Percentiles rank a stretch among this genome's conserved stretches.
Evolutionary conservation across 2,888 invertebrate genomes (phyloP).

Genomic region (Andricus curvator): DNA sequence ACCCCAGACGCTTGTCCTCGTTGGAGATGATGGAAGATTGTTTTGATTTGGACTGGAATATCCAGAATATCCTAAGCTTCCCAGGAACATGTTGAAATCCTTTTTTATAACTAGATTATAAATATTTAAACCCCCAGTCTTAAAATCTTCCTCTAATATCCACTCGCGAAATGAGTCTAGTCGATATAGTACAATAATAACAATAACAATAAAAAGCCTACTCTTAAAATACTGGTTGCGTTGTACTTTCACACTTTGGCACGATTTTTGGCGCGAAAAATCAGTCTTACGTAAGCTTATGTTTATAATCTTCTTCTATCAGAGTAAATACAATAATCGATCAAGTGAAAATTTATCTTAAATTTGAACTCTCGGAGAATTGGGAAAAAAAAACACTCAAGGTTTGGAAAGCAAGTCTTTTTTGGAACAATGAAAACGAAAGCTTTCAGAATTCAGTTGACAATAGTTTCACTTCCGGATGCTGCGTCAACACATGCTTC

Average conservation of each 20-base stretch:
- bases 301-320: constrained; percentile 22
- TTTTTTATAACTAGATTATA: constrained; percentile 33
- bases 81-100: constrained; percentile 69
- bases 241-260: constrained; percentile 62
- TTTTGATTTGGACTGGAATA: constrained; percentile 67
- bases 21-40: constrained; percentile 69
- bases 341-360: neutral
- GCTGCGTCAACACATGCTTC: constrained; percentile 10
- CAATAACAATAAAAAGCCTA: constrained; percentile 1
- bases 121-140: neutral
- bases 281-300: constrained; percentile 50
- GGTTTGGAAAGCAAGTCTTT: neutral
- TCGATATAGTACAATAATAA: neutral
- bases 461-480: constrained; percentile 5
- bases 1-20: constrained; percentile 69
- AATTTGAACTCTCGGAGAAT: neutral
- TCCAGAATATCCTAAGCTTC: constrained; percentile 69
- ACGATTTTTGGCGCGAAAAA: constrained; percentile 57
- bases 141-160: neutral
- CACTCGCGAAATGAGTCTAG: constrained; percentile 19
- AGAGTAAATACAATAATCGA: neutral
- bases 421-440: constrained; percentile 37
- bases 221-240: constrained; percentile 20
- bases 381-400: neutral
- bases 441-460: constrained; percentile 24